These are phyloP conservation scores for Bergia sp. DNA, from an alignment of 92 coral and sea anemone species.

Conservation along the genomic window DNA sequence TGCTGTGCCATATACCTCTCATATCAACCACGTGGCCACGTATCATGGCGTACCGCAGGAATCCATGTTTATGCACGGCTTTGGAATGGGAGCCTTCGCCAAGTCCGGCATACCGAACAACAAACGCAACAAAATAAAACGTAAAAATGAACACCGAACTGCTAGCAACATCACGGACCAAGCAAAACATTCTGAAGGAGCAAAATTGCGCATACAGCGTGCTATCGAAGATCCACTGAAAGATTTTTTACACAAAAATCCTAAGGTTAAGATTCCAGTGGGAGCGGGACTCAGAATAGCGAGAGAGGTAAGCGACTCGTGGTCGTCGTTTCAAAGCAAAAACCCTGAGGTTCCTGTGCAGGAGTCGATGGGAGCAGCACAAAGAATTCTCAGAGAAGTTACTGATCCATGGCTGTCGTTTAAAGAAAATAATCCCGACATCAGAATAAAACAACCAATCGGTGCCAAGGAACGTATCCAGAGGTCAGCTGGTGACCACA, in stretches of 20 bases:
- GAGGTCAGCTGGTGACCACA: slow-evolving; percentile 47
- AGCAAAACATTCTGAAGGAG: slow-evolving; percentile 22
- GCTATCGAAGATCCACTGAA: slow-evolving; percentile 55
- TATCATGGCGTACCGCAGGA: slow-evolving; percentile 94
- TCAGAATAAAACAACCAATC: slow-evolving; percentile 18
- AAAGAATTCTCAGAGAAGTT: slow-evolving; percentile 18
- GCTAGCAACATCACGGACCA: background rate
- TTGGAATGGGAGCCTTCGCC: slow-evolving; percentile 78
- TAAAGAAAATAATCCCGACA: slow-evolving; percentile 14
- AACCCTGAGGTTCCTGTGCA: slow-evolving; percentile 3
- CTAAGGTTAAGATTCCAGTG: slow-evolving; percentile 16
- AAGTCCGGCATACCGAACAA: slow-evolving; percentile 72
- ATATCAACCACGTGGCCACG: slow-evolving; percentile 66
- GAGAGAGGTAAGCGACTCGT: slow-evolving; percentile 17
- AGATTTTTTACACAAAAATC: slow-evolving; percentile 61
- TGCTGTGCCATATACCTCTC: slow-evolving; percentile 74
- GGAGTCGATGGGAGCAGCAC: slow-evolving; percentile 31
- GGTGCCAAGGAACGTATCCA: slow-evolving; percentile 63
- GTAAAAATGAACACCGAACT: background rate
- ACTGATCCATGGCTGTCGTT: slow-evolving; percentile 29
- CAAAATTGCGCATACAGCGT: slow-evolving; percentile 51
- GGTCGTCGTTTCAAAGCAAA: slow-evolving; percentile 22
- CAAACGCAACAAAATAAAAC: slow-evolving; percentile 47
- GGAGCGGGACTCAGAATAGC: slow-evolving; percentile 40
- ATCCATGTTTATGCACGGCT: slow-evolving; percentile 76